These are phyloP conservation scores for Catocala sponsa DNA, from an alignment of 2,888 invertebrate genomes.

Conservation along the genomic window DNA sequence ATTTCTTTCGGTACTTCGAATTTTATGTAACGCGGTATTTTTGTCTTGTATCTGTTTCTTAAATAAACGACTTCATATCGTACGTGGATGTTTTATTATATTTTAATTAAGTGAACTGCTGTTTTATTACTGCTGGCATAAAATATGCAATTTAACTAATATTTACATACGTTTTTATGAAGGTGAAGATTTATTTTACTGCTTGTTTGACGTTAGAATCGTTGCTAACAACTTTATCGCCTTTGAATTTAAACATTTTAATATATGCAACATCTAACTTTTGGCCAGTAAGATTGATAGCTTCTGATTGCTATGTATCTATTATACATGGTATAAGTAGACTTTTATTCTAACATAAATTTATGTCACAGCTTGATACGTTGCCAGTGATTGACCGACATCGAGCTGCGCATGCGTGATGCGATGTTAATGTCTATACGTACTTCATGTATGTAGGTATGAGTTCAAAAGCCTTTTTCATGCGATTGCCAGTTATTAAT, in stretches of 20 bases:
- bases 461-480: constrained; percentile 25
- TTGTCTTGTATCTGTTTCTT: constrained; percentile 23
- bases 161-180: too few species aligned
- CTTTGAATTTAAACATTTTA: constrained; percentile 7
- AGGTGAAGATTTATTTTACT: too few species aligned
- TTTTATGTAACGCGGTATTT: constrained; percentile 26
- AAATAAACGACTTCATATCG: constrained; percentile 29
- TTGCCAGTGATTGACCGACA: constrained; percentile 57
- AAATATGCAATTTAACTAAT: too few species aligned
- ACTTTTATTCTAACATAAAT: constrained; percentile 28
- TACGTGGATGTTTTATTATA: constrained; percentile 19
- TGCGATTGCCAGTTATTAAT: constrained; percentile 13
- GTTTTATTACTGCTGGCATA: neutral
- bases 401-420: constrained; percentile 64
- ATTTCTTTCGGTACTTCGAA: constrained; percentile 18
- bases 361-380: constrained; percentile 35
- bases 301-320: constrained; percentile 17
- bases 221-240: neutral
- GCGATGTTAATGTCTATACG: constrained; percentile 41
- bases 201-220: neutral
- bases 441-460: constrained; percentile 35
- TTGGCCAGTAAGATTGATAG: constrained; percentile 28
- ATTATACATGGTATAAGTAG: neutral
- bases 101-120: neutral
- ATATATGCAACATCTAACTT: constrained; percentile 22